phyloP scores from a whole-genome alignment of 2,113 vertebrate genomes.

The Charadrius vociferus region DNA sequence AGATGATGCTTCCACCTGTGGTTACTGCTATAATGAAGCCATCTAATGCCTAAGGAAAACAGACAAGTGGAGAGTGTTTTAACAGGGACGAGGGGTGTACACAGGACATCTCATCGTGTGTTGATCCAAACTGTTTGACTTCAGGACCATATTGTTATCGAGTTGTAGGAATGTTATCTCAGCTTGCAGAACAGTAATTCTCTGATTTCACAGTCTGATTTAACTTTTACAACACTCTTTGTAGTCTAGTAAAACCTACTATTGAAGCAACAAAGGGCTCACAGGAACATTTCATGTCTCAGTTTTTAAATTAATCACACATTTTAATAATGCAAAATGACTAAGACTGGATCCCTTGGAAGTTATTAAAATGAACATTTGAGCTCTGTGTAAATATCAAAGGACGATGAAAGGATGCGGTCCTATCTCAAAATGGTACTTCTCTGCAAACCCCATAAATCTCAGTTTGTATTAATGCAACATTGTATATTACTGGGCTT shows the following conservation, averaged over 20 bases:
- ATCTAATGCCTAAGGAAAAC: conserved; percentile 76
- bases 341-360: conserved; percentile 62
- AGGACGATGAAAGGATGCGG: conserved; percentile 56
- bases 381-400: conserved; percentile 70
- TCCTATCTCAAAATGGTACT: conserved; percentile 53
- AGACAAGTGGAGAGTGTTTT: neutral
- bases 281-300: conserved; percentile 31
- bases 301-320: conserved; percentile 71
- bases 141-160: neutral
- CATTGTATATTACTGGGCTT: conserved; percentile 47
- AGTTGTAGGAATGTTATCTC: neutral
- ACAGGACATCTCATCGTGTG: neutral
- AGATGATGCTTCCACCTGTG: conserved; percentile 82
- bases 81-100: neutral
- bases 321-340: conserved; percentile 71
- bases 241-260: conserved; percentile 21
- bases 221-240: conserved; percentile 21
- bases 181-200: conserved; percentile 1
- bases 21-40: conserved; percentile 84
- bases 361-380: conserved; percentile 69
- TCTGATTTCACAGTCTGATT: conserved; percentile 9
- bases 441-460: conserved; percentile 35
- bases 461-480: conserved; percentile 58
- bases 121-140: conserved; percentile 1
- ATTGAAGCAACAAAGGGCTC: conserved; percentile 38